phyloP scores from a whole-genome alignment of 2,797 vertebrate species.

The Pteropus rufus region DNA sequence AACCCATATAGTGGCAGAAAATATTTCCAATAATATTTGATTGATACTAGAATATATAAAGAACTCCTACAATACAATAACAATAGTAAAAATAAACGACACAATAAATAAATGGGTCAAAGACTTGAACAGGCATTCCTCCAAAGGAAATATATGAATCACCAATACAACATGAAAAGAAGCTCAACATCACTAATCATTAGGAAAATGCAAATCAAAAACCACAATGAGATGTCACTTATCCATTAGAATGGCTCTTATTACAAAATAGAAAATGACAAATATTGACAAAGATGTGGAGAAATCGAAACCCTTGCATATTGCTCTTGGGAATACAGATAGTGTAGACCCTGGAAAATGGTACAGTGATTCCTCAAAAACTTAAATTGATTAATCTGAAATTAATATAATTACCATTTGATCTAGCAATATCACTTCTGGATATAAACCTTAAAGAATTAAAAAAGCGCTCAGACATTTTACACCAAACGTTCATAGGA shows the following conservation, averaged over 20 bases:
- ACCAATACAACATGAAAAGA: neutral
- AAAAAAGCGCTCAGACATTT: neutral
- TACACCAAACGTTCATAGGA: neutral
- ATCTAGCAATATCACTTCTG: neutral
- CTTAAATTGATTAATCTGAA: neutral
- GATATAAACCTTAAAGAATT: neutral
- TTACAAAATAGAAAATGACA: neutral
- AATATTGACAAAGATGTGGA: neutral
- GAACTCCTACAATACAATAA: neutral
- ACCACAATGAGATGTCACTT: neutral
- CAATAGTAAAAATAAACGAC: neutral
- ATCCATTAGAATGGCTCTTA: neutral
- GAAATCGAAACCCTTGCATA: neutral
- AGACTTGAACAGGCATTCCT: neutral
- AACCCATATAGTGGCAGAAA: neutral
- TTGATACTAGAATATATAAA: neutral
- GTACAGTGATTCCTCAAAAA: neutral
- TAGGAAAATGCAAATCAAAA: too few species aligned
- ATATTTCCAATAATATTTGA: neutral
- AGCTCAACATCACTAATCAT: too few species aligned
- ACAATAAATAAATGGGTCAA: neutral
- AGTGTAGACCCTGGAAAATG: neutral
- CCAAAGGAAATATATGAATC: neutral
- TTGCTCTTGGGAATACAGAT: neutral
- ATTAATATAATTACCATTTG: neutral